These are phyloP conservation scores for Buceros bicornis DNA, from an alignment of 2,797 vertebrate species.

Conservation along the genomic window DNA sequence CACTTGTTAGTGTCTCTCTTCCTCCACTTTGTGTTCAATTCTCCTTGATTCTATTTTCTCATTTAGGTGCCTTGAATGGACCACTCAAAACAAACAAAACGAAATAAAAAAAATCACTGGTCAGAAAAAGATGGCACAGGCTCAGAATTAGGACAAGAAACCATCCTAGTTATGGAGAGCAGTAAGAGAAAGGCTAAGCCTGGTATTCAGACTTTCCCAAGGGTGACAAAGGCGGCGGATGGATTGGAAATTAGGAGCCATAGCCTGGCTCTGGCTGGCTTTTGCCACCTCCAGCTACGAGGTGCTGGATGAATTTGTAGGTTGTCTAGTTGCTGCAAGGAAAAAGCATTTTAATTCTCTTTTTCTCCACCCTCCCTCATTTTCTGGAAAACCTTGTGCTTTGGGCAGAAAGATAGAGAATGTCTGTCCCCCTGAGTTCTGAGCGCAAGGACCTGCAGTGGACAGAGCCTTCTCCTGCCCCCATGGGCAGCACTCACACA, in stretches of 20 bases:
- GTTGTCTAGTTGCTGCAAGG: not conserved
- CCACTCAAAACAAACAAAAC: not conserved
- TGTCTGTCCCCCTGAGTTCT: not conserved
- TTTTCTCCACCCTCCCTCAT: not conserved
- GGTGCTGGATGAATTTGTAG: not conserved
- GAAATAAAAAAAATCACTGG: not conserved
- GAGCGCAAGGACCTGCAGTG: not conserved
- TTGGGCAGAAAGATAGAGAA: not conserved
- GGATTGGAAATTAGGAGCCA: not conserved
- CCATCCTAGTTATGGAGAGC: not conserved
- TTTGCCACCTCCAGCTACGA: not conserved
- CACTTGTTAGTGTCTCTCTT: not conserved
- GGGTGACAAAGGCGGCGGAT: not conserved
- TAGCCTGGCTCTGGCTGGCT: not conserved
- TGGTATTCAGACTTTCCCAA: not conserved
- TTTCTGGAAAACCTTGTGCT: not conserved
- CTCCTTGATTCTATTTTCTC: not conserved
- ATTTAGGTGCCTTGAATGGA: not conserved
- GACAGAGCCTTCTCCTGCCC: not conserved
- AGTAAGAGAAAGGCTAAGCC: not conserved
- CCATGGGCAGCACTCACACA: not conserved
- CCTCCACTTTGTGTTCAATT: not conserved
- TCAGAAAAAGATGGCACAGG: not conserved
- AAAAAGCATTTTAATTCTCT: not conserved
- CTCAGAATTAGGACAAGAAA: not conserved